Evolutionary conservation across 2,113 vertebrate genomes (phyloP).

Genomic region (Seriola rivoliana): DNA sequence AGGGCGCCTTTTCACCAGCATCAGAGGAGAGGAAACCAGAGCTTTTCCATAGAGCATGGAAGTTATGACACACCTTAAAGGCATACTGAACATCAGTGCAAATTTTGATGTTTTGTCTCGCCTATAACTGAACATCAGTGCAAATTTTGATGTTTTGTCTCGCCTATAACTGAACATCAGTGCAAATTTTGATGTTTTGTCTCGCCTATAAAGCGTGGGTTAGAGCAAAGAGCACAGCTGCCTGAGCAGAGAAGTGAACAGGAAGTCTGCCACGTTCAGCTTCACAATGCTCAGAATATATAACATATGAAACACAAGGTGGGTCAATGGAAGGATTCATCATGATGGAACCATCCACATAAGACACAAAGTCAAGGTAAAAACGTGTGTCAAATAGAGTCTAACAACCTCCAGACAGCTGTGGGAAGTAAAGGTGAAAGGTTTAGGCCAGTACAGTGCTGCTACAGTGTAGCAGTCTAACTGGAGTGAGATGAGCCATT

Average conservation of each 20-base stretch:
- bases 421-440: background rate
- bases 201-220: background rate
- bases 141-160: background rate
- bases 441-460: background rate
- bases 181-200: no score
- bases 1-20: background rate
- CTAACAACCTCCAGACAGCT: background rate
- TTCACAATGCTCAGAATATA: background rate
- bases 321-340: background rate
- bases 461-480: background rate
- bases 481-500: background rate
- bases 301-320: background rate
- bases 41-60: background rate
- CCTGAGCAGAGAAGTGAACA: background rate
- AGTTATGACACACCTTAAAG: background rate
- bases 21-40: background rate
- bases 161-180: background rate
- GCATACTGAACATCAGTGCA: background rate
- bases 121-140: background rate
- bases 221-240: background rate
- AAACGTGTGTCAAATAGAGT: background rate
- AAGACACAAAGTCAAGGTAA: background rate
- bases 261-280: background rate
- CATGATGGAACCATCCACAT: background rate
- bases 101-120: no score